phyloP scores from a whole-genome alignment of 1,140 invertebrate genomes.

The Colletes latitarsis region DNA sequence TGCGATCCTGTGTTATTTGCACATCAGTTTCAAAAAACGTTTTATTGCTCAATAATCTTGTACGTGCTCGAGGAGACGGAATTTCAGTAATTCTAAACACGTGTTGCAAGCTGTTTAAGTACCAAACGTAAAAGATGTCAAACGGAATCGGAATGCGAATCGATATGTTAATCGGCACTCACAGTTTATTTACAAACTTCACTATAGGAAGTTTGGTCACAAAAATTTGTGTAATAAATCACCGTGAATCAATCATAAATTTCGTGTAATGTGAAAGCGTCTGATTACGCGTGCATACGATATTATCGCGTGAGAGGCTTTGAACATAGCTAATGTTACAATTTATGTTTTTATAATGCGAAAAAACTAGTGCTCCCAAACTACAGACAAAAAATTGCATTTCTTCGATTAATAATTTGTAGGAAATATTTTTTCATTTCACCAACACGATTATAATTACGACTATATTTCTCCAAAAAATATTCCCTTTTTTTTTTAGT shows the following conservation, averaged over 20 bases:
- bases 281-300: too few relatives aligned
- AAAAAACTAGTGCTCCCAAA: too few relatives aligned
- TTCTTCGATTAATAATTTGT: not conserved
- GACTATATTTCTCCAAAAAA: not conserved
- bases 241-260: not conserved
- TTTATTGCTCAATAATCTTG: conserved; percentile 6
- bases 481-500: not conserved
- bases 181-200: not conserved
- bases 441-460: too few relatives aligned
- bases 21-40: not conserved
- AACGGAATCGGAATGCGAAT: conserved; percentile 7
- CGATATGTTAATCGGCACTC: not conserved
- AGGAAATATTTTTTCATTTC: not conserved
- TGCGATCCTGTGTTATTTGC: not conserved
- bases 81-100: not conserved
- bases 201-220: too few relatives aligned
- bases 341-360: too few relatives aligned
- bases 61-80: not conserved
- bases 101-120: conserved; percentile 1
- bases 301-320: too few relatives aligned
- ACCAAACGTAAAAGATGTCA: not conserved
- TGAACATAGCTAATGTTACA: too few relatives aligned
- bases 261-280: not conserved
- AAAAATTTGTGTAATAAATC: not conserved
- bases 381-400: not conserved